These are phyloP conservation scores for Labrus mixtus DNA, from an alignment of 2,113 vertebrate species.

Conservation along the genomic window DNA sequence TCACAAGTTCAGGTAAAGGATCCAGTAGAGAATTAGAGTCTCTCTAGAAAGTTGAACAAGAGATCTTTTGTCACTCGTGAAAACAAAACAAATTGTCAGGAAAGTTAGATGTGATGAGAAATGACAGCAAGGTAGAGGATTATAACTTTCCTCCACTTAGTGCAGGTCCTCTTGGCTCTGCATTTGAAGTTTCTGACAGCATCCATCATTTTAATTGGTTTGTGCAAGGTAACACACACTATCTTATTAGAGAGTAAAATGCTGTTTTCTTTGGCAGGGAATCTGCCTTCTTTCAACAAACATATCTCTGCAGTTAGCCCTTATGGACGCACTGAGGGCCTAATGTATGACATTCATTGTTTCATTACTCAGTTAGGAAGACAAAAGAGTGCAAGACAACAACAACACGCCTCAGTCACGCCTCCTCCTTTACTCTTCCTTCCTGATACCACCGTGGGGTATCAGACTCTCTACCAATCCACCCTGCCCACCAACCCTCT, in stretches of 20 bases:
- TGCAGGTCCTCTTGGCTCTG: neutral
- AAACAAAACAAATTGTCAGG: conserved; percentile 15
- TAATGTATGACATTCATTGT: neutral
- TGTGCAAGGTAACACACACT: conserved; percentile 43
- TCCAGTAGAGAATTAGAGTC: neutral
- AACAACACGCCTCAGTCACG: conserved; percentile 8
- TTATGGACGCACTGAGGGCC: neutral
- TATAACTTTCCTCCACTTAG: conserved; percentile 28
- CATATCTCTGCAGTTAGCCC: neutral
- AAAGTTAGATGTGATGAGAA: conserved; percentile 27
- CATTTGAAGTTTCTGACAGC: conserved; percentile 40
- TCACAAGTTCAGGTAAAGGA: neutral
- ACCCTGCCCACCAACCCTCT: conserved; percentile 34
- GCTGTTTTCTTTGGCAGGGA: conserved; percentile 4
- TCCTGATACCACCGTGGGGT: conserved; percentile 18
- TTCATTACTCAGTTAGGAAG: neutral
- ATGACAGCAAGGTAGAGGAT: conserved; percentile 21
- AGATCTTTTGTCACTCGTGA: conserved; percentile 14
- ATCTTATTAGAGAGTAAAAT: conserved; percentile 40
- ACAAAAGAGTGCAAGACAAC: conserved; percentile 18
- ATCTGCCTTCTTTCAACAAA: conserved; percentile 8
- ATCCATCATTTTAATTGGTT: conserved; percentile 65
- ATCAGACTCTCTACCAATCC: conserved; percentile 37
- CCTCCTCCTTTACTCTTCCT: conserved; percentile 27
- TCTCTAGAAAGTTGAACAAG: neutral